Conservation (phyloP, 2,113 vertebrate genomes). For the Caracal caracal region DNA sequence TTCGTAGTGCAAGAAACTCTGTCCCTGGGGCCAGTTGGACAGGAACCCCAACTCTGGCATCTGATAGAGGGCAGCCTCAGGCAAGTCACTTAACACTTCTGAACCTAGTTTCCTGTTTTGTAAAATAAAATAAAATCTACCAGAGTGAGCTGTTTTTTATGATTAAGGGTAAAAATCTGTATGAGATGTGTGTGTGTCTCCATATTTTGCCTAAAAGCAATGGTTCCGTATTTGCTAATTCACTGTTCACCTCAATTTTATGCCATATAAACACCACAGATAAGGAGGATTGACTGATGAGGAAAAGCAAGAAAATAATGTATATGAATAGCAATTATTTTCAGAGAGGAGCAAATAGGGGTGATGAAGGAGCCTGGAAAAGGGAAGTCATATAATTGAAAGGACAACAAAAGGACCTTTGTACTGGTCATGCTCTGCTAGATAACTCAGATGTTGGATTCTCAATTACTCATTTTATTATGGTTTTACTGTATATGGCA, state of each 20-base stretch:
- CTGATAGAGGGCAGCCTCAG: background rate
- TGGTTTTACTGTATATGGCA: background rate
- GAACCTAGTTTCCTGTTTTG: background rate
- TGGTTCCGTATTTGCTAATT: background rate
- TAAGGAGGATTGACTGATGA: background rate
- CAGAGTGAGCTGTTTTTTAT: background rate
- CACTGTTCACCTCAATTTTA: background rate
- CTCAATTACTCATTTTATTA: background rate
- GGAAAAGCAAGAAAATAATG: background rate
- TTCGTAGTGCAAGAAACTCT: accelerated
- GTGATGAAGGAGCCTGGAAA: background rate
- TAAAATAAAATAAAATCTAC: background rate
- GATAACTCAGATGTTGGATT: background rate
- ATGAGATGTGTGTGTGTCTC: background rate
- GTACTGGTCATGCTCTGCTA: background rate
- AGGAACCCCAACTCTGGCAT: no score
- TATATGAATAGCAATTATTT: background rate
- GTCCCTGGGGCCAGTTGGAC: no score
- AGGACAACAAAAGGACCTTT: background rate
- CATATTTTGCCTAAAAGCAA: background rate
- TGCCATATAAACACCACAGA: background rate
- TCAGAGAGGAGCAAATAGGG: background rate
- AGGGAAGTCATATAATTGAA: background rate
- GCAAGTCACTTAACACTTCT: background rate
- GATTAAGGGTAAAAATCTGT: background rate